Evolutionary conservation across 1,140 invertebrate genomes (phyloP).

Genomic region (Cydia strobilella): DNA sequence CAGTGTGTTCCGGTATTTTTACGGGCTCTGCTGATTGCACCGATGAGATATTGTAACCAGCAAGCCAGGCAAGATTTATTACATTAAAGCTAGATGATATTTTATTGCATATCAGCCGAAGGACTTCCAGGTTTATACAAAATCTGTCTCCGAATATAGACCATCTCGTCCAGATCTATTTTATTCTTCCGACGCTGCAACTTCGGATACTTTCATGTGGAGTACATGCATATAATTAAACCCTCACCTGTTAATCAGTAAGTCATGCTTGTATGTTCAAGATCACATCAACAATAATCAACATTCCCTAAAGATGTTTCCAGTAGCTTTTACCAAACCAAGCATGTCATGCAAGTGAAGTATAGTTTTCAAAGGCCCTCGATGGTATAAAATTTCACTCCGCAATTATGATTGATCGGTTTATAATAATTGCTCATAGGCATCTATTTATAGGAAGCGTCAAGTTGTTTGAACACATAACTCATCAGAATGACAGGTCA

Average conservation of each 20-base stretch:
- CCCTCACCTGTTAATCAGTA: background rate
- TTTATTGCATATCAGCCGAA: too few relatives aligned
- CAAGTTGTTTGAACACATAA: conserved; percentile 37
- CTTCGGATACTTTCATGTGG: background rate
- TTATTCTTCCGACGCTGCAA: too few relatives aligned
- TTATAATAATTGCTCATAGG: conserved; percentile 39
- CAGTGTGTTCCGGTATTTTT: background rate
- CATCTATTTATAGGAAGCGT: conserved; percentile 50
- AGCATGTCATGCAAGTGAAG: conserved; percentile 21
- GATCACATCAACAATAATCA: background rate
- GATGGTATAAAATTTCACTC: conserved; percentile 39
- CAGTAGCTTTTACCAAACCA: conserved; percentile 40
- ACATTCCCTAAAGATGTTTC: conserved; percentile 1
- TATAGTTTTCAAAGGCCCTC: conserved; percentile 34
- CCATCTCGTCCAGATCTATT: too few relatives aligned
- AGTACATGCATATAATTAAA: background rate
- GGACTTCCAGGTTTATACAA: too few relatives aligned
- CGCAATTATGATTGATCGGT: conserved; percentile 40
- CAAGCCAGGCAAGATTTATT: too few relatives aligned
- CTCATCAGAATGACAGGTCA: conserved; percentile 33
- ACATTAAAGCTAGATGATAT: too few relatives aligned
- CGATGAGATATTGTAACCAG: too few relatives aligned
- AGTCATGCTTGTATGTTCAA: background rate
- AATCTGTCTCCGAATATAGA: too few relatives aligned
- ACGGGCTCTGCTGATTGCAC: background rate